Percentiles rank a stretch among this genome's conserved stretches.
These are phyloP conservation scores for Nothoprocta perdicaria DNA, from an alignment of 2,113 vertebrate genomes.

Conservation along the genomic window DNA sequence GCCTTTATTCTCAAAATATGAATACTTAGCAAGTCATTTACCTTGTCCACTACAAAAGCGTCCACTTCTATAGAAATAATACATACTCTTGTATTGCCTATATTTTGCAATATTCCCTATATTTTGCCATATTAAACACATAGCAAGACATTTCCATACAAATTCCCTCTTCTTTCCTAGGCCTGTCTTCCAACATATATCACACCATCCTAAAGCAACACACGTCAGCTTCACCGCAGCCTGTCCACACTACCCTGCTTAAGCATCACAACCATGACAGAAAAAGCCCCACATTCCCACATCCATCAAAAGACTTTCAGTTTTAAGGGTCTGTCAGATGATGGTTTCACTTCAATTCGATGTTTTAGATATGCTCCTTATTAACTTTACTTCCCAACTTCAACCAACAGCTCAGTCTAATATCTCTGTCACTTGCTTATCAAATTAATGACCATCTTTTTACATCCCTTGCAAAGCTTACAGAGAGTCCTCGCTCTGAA, in stretches of 20 bases:
- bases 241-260: neutral
- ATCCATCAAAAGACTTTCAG: neutral
- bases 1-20: neutral
- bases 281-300: neutral
- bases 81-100: neutral
- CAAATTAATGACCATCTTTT: neutral
- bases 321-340: neutral
- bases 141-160: accelerated
- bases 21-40: neutral
- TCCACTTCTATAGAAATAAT: neutral
- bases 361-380: neutral
- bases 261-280: constrained; percentile 16
- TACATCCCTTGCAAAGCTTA: neutral
- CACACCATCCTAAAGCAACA: constrained; percentile 5
- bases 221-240: constrained; percentile 22
- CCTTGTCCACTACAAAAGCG: neutral
- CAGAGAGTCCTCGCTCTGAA: neutral
- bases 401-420: neutral
- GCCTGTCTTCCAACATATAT: neutral
- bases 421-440: neutral
- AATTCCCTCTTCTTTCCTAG: neutral
- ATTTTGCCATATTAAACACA: neutral
- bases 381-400: neutral
- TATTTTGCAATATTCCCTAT: neutral
- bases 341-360: constrained; percentile 31